Evolutionary conservation across 1,140 invertebrate genomes (phyloP).

Genomic region (Tetramorium parvispinum): DNA sequence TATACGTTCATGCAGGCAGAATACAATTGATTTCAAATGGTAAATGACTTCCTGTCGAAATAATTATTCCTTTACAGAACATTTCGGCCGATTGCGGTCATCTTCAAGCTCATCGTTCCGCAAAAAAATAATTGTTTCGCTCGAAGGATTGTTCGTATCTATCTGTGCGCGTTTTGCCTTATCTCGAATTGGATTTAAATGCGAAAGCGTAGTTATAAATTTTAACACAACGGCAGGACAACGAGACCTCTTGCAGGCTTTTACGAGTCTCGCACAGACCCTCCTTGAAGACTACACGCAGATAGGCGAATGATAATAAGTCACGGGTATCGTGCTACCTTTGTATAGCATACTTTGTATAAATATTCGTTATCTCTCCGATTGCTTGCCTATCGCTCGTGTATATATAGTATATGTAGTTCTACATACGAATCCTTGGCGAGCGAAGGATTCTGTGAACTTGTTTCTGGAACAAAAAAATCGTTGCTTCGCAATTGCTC

Average conservation of each 20-base stretch:
- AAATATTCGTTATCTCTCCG: constrained; percentile 38
- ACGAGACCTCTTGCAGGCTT: not conserved
- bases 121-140: not conserved
- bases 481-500: not conserved
- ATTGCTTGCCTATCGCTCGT: constrained; percentile 26
- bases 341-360: constrained; percentile 28
- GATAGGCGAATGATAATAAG: constrained; percentile 58
- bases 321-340: constrained; percentile 30
- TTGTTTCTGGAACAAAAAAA: not conserved
- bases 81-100: not conserved
- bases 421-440: not conserved
- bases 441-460: not conserved
- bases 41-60: not conserved
- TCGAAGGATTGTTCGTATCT: no score
- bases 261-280: not conserved
- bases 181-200: not conserved
- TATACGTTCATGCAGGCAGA: no score
- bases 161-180: no score
- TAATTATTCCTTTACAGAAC: not conserved
- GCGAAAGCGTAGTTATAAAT: not conserved
- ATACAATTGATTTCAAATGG: not conserved
- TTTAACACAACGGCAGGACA: not conserved
- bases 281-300: not conserved
- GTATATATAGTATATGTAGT: not conserved
- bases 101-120: not conserved